Percentiles rank a stretch among this genome's conserved stretches.
These are phyloP conservation scores for Andricus quercusramuli DNA, from an alignment of 2,888 invertebrate genomes.

Conservation along the genomic window DNA sequence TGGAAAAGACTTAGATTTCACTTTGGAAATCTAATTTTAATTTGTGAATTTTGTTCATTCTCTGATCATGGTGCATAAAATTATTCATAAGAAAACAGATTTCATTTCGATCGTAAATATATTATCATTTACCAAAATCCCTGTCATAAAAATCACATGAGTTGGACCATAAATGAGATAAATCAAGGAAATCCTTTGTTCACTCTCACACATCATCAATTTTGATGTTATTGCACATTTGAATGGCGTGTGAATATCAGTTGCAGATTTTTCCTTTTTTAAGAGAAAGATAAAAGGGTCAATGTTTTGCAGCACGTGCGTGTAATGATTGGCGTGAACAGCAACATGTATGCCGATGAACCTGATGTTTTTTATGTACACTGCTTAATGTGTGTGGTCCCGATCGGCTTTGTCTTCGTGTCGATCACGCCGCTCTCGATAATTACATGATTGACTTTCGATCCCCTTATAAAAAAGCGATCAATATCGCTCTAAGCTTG, in stretches of 20 bases:
- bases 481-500: slow-evolving; percentile 43
- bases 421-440: slow-evolving; percentile 14
- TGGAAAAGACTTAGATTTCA: too few relatives aligned
- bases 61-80: too few relatives aligned
- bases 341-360: slow-evolving; percentile 52
- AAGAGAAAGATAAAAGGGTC: slow-evolving; percentile 58
- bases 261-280: slow-evolving; percentile 53
- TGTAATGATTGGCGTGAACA: slow-evolving; percentile 52
- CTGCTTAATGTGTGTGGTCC: slow-evolving; percentile 39
- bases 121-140: too few relatives aligned
- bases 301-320: slow-evolving; percentile 48
- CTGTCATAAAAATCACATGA: neutral
- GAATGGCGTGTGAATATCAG: slow-evolving; percentile 66
- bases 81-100: too few relatives aligned
- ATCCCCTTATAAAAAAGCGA: slow-evolving; percentile 48
- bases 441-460: slow-evolving; percentile 36
- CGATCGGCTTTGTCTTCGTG: slow-evolving; percentile 40
- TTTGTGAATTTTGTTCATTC: too few relatives aligned
- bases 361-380: slow-evolving; percentile 51
- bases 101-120: too few relatives aligned
- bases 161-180: neutral
- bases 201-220: slow-evolving; percentile 12
- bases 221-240: slow-evolving; percentile 63
- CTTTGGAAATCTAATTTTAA: too few relatives aligned
- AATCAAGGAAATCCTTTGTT: neutral